These are phyloP conservation scores for Atlantisia rogersi DNA, from an alignment of 2,113 vertebrate species.

Conservation along the genomic window DNA sequence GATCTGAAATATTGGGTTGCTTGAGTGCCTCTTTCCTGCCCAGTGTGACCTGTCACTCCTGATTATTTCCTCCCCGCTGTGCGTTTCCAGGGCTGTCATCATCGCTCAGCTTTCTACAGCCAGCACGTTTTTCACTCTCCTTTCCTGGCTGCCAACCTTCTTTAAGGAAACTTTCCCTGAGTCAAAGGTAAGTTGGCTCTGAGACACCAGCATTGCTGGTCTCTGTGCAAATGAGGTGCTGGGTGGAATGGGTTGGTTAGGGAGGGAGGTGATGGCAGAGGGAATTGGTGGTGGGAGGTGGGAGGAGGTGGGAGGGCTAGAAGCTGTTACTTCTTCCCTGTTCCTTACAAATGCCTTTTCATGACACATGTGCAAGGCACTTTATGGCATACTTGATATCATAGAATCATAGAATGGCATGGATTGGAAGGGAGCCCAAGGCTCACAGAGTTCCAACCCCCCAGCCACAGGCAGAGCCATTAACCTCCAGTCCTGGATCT, in stretches of 20 bases:
- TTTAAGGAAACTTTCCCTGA: slow-evolving; percentile 92
- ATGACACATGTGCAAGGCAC: not conserved
- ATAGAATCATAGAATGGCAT: no score
- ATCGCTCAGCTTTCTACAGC: slow-evolving; percentile 89
- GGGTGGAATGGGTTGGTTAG: accelerated
- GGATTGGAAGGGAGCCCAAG: no score
- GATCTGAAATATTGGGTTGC: not conserved
- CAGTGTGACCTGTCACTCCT: not conserved
- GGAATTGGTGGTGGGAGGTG: not conserved
- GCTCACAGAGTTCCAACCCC: no score
- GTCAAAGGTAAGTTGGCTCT: slow-evolving; percentile 84
- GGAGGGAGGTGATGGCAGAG: not conserved
- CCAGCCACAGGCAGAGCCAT: no score
- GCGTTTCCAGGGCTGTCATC: slow-evolving; percentile 86
- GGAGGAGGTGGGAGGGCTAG: not conserved
- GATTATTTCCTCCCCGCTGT: not conserved
- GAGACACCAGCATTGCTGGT: accelerated
- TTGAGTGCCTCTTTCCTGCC: not conserved
- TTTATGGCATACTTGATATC: not conserved
- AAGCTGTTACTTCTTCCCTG: accelerated
- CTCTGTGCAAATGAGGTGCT: accelerated
- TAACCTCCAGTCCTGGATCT: no score
- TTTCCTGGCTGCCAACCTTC: slow-evolving; percentile 97
- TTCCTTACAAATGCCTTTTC: slow-evolving; percentile 32
- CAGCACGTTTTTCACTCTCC: slow-evolving; percentile 91